phyloP scores from a whole-genome alignment of 2,888 invertebrate genomes.

The Sthenelais limicola region DNA sequence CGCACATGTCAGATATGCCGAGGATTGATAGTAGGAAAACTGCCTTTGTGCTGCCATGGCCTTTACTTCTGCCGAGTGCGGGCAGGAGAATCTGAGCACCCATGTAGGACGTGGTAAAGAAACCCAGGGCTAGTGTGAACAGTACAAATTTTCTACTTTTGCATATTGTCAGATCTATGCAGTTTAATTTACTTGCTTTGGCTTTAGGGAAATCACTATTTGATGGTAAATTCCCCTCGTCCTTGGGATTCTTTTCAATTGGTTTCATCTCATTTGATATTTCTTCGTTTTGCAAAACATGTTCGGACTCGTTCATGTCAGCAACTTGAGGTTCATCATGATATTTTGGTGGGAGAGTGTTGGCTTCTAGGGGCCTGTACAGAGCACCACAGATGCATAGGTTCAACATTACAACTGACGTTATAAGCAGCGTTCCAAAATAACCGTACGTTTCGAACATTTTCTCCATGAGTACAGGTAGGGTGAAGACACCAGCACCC shows the following conservation, averaged over 20 bases:
- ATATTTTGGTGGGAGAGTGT: conserved; percentile 6
- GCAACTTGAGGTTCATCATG: too few relatives aligned
- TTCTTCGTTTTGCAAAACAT: too few relatives aligned
- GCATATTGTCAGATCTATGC: conserved; percentile 34
- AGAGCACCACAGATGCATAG: conserved; percentile 34
- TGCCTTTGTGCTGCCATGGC: conserved; percentile 70
- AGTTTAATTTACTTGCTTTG: too few relatives aligned
- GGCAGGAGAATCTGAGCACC: conserved; percentile 57
- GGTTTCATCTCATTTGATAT: too few relatives aligned
- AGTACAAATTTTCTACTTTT: conserved; percentile 18
- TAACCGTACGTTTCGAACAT: conserved; percentile 42
- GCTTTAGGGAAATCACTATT: too few relatives aligned
- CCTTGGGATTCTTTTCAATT: too few relatives aligned
- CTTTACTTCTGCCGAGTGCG: conserved; percentile 52
- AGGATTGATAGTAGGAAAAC: conserved; percentile 86
- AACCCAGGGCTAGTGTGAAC: conserved; percentile 25
- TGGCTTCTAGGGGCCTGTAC: conserved; percentile 35
- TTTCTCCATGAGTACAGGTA: conserved; percentile 36
- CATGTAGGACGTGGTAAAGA: conserved; percentile 48
- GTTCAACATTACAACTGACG: conserved; percentile 39
- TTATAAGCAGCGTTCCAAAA: conserved; percentile 37
- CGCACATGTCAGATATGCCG: conserved; percentile 91
- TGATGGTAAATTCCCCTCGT: too few relatives aligned
- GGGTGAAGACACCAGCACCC: conserved; percentile 40
- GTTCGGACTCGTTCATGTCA: too few relatives aligned